Conservation (phyloP, 2,797 vertebrate genomes). For the Microcaecilia unicolor region DNA sequence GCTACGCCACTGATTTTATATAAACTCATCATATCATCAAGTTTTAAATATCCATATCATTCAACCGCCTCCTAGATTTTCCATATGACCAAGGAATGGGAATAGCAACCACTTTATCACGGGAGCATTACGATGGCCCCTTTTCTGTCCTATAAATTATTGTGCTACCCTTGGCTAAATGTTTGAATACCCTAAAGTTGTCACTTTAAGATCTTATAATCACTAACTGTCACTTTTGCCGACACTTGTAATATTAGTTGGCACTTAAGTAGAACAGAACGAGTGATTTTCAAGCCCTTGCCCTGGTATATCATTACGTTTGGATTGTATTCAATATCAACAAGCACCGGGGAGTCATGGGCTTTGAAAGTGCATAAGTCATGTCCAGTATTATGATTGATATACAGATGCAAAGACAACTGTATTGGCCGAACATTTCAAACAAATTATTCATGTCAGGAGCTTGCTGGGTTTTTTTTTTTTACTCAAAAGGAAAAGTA, state of each 20-base stretch:
- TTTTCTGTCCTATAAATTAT: background rate
- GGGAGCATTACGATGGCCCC: slow-evolving; percentile 2
- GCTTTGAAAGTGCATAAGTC: too few species aligned
- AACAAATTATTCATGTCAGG: too few species aligned
- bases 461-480: too few species aligned
- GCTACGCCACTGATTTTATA: too few species aligned
- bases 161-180: background rate
- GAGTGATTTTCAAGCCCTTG: too few species aligned
- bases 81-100: too few species aligned
- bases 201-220: background rate
- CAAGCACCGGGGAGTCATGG: too few species aligned
- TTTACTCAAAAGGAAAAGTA: too few species aligned
- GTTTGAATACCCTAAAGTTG: background rate
- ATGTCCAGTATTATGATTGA: background rate
- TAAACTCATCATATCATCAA: too few species aligned
- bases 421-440: too few species aligned
- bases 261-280: background rate
- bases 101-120: slow-evolving; percentile 8
- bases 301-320: background rate
- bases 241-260: background rate
- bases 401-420: background rate
- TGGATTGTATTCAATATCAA: background rate
- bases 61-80: slow-evolving; percentile 1
- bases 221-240: background rate
- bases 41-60: slow-evolving; percentile 6